Evolutionary conservation across 2,113 vertebrate species (phyloP).

Genomic region (Chlorodrepanis virens): DNA sequence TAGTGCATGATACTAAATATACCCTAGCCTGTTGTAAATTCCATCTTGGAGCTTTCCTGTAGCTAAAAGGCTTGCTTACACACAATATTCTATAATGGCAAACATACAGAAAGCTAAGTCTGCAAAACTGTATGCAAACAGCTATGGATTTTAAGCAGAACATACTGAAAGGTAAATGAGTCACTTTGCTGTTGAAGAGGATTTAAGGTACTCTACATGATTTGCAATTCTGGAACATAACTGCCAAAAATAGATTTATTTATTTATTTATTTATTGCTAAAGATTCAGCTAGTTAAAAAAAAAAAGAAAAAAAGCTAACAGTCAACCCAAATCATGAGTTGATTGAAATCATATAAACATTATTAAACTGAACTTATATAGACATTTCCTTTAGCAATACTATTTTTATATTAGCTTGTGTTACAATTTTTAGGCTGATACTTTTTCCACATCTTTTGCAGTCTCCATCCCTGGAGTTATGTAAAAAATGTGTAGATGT

Average conservation of each 20-base stretch:
- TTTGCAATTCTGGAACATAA: not conserved
- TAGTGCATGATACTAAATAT: not conserved
- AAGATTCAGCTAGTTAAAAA: not conserved
- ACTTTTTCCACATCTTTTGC: not conserved
- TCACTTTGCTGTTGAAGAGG: not conserved
- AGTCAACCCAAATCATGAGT: not conserved
- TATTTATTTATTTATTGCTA: not conserved
- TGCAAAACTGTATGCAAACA: not conserved
- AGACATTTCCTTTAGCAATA: not conserved
- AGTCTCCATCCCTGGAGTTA: not conserved
- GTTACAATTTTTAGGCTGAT: not conserved
- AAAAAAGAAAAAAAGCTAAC: not conserved
- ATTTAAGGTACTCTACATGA: not conserved
- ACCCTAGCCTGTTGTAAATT: not conserved
- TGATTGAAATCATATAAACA: not conserved
- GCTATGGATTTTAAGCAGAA: not conserved
- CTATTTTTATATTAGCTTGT: not conserved
- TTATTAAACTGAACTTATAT: not conserved
- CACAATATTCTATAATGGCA: not conserved
- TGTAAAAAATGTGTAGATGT: not conserved
- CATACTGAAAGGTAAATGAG: not conserved
- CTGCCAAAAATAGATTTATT: not conserved
- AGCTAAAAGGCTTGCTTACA: not conserved
- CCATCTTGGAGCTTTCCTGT: not conserved
- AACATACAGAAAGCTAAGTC: not conserved